A percentile compares a stretch with the other conserved stretches of the same genome.
These are phyloP conservation scores for Monopis laevigella DNA, from an alignment of 2,888 invertebrate genomes.

Conservation along the genomic window DNA sequence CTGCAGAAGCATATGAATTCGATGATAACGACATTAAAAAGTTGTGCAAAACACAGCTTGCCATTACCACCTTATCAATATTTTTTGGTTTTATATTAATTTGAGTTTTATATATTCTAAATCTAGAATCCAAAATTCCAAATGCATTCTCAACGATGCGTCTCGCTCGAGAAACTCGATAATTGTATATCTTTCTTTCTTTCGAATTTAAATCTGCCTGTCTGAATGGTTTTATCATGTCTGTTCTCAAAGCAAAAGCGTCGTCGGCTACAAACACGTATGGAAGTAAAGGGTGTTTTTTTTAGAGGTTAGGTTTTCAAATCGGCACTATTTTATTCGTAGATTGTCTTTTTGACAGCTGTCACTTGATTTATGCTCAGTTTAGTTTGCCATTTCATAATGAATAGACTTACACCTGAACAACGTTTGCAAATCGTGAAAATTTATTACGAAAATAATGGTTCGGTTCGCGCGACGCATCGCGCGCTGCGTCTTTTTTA, in stretches of 20 bases:
- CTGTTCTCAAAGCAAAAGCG: slow-evolving; percentile 17
- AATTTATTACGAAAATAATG: no score
- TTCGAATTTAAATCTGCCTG: slow-evolving; percentile 13
- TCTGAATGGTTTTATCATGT: slow-evolving; percentile 18
- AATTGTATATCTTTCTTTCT: slow-evolving; percentile 16
- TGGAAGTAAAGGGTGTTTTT: no score
- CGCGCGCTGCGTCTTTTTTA: no score
- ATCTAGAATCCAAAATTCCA: slow-evolving; percentile 15
- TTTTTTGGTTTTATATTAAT: slow-evolving; percentile 15
- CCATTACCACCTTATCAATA: slow-evolving; percentile 11
- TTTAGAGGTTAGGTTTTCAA: no score
- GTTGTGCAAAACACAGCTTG: background rate
- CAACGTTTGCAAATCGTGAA: no score
- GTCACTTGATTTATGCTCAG: no score
- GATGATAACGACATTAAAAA: background rate
- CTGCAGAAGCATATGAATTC: background rate
- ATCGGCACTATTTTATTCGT: no score
- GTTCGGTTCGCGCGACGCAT: no score
- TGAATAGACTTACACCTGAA: no score
- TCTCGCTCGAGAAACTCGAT: slow-evolving; percentile 17
- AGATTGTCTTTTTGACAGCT: no score
- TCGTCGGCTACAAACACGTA: slow-evolving; percentile 21
- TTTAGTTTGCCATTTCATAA: no score
- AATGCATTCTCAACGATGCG: slow-evolving; percentile 19
- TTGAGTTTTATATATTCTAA: slow-evolving; percentile 3